phyloP scores from a whole-genome alignment of 2,797 vertebrate species.

The Girardinus metallicus region DNA sequence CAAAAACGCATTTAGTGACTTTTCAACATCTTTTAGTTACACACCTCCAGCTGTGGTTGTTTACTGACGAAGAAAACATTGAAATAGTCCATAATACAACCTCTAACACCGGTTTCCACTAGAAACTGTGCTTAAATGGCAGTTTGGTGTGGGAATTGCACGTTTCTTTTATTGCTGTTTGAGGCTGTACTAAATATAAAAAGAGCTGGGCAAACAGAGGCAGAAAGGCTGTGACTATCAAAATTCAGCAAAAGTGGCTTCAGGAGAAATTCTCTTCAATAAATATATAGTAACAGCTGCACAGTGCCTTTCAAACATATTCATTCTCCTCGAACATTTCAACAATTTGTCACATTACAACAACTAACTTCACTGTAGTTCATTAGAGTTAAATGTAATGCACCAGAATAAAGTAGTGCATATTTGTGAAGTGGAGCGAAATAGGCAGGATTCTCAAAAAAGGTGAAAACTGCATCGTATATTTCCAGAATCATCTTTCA shows the following conservation, averaged over 20 bases:
- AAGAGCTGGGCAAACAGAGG: neutral
- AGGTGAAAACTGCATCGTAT: neutral
- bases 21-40: neutral
- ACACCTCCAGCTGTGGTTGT: neutral
- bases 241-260: neutral
- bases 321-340: neutral
- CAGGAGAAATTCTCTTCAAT: neutral
- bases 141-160: neutral
- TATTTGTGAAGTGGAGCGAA: neutral
- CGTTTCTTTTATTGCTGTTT: neutral
- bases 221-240: neutral
- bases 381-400: neutral
- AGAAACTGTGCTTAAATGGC: neutral
- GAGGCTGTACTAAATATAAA: neutral
- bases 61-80: neutral
- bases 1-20: neutral
- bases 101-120: neutral
- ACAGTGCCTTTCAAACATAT: neutral
- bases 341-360: neutral
- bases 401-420: neutral
- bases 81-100: neutral
- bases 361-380: neutral
- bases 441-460: neutral
- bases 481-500: neutral
- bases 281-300: neutral